Percentiles rank a stretch among this genome's conserved stretches.
These are phyloP conservation scores for Tinamus major DNA, from an alignment of 2,797 vertebrate genomes.

Conservation along the genomic window DNA sequence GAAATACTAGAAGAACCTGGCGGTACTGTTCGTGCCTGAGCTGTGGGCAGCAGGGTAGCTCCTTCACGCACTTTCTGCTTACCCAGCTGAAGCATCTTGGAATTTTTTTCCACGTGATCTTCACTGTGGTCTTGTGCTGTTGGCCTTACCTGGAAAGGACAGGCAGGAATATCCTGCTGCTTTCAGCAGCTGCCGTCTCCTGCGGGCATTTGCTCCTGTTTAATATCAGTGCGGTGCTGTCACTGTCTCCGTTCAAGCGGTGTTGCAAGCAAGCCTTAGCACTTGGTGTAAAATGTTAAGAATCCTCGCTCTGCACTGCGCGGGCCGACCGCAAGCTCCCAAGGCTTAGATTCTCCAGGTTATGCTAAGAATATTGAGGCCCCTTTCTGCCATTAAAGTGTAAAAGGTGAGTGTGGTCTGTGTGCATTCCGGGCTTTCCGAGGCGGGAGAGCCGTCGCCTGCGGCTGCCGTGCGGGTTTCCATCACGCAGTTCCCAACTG, in stretches of 20 bases:
- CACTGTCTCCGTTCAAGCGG: background rate
- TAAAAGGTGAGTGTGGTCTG: background rate
- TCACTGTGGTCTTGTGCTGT: background rate
- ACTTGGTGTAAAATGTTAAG: background rate
- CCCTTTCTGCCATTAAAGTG: background rate
- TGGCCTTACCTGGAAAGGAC: too few relatives aligned
- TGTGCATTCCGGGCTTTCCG: rapidly evolving
- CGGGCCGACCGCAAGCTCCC: background rate
- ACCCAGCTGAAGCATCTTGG: too few relatives aligned
- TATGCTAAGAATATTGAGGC: background rate
- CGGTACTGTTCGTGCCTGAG: background rate
- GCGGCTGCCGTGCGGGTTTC: background rate
- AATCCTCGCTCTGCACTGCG: background rate
- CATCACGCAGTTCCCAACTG: rapidly evolving
- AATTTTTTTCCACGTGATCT: background rate
- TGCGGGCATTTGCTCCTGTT: background rate
- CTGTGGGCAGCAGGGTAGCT: background rate
- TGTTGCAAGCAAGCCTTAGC: background rate
- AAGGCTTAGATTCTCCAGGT: background rate
- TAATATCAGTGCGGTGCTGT: background rate
- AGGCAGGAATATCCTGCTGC: background rate
- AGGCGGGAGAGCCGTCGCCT: background rate
- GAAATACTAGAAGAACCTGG: background rate
- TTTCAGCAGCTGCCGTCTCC: background rate
- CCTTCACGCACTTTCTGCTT: background rate